A percentile compares a stretch with the other conserved stretches of the same genome.
Conservation (phyloP, 2,888 invertebrate species). For the Encarsia formosa region DNA sequence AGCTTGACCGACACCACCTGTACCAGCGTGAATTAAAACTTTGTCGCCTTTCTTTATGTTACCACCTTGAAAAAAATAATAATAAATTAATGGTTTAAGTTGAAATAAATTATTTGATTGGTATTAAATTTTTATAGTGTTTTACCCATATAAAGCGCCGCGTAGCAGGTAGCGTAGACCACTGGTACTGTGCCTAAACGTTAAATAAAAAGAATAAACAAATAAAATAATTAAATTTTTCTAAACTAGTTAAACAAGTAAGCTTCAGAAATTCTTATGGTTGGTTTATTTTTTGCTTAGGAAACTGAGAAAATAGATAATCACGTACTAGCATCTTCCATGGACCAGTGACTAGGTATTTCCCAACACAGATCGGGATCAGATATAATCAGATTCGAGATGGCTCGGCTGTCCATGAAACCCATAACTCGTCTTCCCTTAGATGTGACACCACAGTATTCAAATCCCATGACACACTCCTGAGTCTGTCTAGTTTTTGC, state of each 20-base stretch:
- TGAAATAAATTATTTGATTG: too few species aligned
- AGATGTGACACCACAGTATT: slow-evolving; percentile 60
- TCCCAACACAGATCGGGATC: slow-evolving; percentile 55
- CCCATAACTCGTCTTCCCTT: slow-evolving; percentile 53
- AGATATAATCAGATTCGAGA: slow-evolving; percentile 55
- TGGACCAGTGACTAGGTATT: slow-evolving; percentile 58
- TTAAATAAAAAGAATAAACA: too few species aligned
- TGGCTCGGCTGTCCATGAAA: slow-evolving; percentile 43
- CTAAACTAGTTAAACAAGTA: too few species aligned
- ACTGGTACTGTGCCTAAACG: slow-evolving; percentile 65
- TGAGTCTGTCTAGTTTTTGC: slow-evolving; percentile 63
- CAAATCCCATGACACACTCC: slow-evolving; percentile 66
- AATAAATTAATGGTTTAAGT: too few species aligned
- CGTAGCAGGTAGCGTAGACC: slow-evolving; percentile 61
- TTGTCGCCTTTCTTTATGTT: slow-evolving; percentile 52
- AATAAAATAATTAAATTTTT: too few species aligned
- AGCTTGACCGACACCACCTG: slow-evolving; percentile 65
- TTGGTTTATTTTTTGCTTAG: too few species aligned
- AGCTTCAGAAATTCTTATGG: too few species aligned
- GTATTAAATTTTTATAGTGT: too few species aligned
- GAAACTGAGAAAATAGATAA: too few species aligned
- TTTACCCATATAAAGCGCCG: slow-evolving; percentile 59
- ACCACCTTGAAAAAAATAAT: slow-evolving; percentile 51
- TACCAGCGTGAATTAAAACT: slow-evolving; percentile 52
- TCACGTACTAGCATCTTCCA: slow-evolving; percentile 65